Evolutionary conservation across 2,888 invertebrate species (phyloP).

Genomic region (Amphipyra berbera): DNA sequence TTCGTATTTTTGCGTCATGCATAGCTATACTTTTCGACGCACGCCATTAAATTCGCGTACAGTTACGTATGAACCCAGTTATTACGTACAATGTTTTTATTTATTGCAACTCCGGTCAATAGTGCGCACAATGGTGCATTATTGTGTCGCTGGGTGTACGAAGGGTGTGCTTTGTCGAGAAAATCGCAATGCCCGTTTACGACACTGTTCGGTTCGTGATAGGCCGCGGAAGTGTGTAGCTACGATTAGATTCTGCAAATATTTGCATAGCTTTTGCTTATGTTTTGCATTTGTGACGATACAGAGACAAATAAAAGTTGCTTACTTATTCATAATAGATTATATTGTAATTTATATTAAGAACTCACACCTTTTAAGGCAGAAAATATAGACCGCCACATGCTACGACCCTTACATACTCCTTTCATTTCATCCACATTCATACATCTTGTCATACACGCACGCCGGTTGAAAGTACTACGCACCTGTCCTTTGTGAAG

Average conservation of each 20-base stretch:
- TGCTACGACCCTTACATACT: too few relatives aligned
- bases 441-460: too few relatives aligned
- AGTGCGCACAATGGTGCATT: constrained; percentile 31
- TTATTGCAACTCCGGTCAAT: constrained; percentile 40
- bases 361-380: too few relatives aligned
- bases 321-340: background rate
- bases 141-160: constrained; percentile 31
- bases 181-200: constrained; percentile 29
- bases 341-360: too few relatives aligned
- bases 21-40: constrained; percentile 50
- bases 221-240: constrained; percentile 30
- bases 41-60: constrained; percentile 48
- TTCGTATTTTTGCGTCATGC: constrained; percentile 39
- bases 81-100: constrained; percentile 36
- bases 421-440: too few relatives aligned
- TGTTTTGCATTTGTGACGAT: constrained; percentile 4
- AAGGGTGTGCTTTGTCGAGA: constrained; percentile 29
- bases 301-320: constrained; percentile 1
- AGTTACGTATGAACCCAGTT: constrained; percentile 28
- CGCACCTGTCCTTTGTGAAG: too few relatives aligned
- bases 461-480: too few relatives aligned
- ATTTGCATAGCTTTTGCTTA: background rate
- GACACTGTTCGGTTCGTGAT: constrained; percentile 38
- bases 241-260: constrained; percentile 37
- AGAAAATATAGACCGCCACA: too few relatives aligned